Percentiles rank a stretch among this genome's conserved stretches.
Evolutionary conservation across 2,113 vertebrate species (phyloP).

Genomic region (Zosterops hypoxanthus): DNA sequence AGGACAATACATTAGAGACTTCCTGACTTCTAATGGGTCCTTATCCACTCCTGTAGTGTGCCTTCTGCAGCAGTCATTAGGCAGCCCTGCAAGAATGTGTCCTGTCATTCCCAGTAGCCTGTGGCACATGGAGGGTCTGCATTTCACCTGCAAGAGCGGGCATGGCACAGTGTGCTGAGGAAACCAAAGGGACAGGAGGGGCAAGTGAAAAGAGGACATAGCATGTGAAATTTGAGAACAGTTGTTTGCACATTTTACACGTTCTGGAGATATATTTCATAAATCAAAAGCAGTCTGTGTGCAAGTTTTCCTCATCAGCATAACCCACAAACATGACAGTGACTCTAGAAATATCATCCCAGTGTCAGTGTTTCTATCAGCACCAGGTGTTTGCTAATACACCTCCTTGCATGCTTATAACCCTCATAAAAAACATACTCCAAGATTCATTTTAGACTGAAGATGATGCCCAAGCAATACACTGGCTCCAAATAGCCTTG

Average conservation of each 20-base stretch:
- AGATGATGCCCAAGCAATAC: neutral
- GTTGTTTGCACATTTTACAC: neutral
- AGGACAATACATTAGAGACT: neutral
- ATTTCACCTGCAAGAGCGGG: neutral
- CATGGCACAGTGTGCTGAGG: accelerated
- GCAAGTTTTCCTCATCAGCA: neutral
- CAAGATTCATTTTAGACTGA: neutral
- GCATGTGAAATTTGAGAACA: neutral
- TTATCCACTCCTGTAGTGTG: neutral
- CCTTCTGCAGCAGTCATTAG: neutral
- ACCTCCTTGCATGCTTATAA: neutral
- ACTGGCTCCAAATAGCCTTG: neutral
- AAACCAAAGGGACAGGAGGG: neutral
- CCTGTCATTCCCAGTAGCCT: neutral
- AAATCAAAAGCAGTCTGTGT: neutral
- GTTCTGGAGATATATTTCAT: neutral
- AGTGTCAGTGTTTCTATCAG: neutral
- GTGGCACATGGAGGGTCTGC: neutral
- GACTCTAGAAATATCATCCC: neutral
- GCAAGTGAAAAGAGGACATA: neutral
- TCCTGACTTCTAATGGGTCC: constrained; percentile 1
- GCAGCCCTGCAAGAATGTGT: neutral
- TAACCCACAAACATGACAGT: neutral
- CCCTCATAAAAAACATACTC: neutral
- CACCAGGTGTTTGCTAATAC: neutral